phyloP scores from a whole-genome alignment of 2,888 invertebrate species.

The Oscheius onirici region DNA sequence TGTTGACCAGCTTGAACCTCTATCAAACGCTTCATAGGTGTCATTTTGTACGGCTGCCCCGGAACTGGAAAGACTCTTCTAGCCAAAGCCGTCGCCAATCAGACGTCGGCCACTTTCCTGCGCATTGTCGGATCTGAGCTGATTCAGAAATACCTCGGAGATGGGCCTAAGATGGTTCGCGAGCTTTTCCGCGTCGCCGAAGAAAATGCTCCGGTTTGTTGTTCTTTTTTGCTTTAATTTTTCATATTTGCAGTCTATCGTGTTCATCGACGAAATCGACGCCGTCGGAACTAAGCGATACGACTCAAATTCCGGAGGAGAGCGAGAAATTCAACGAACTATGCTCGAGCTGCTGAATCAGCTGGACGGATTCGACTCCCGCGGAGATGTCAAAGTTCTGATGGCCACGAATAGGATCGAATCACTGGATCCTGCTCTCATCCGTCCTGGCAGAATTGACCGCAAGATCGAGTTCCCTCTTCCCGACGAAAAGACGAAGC shows the following conservation, averaged over 20 bases:
- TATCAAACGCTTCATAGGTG: slow-evolving; percentile 73
- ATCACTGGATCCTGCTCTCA: slow-evolving; percentile 95
- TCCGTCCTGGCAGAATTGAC: slow-evolving; percentile 97
- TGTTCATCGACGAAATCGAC: slow-evolving; percentile 98
- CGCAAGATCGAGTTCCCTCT: slow-evolving; percentile 98
- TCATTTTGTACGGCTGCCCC: slow-evolving; percentile 95
- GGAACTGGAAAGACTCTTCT: slow-evolving; percentile 97
- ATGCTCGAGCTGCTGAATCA: slow-evolving; percentile 99
- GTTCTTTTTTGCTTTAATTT: background rate
- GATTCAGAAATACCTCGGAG: slow-evolving; percentile 96
- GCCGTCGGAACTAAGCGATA: slow-evolving; percentile 96
- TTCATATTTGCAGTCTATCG: slow-evolving; percentile 81
- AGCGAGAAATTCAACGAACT: slow-evolving; percentile 98
- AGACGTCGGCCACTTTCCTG: slow-evolving; percentile 97
- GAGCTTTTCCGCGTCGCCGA: slow-evolving; percentile 99
- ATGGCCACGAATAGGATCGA: slow-evolving; percentile 99
- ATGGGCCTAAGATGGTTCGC: slow-evolving; percentile 96
- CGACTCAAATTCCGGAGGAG: slow-evolving; percentile 98
- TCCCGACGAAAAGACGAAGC: slow-evolving; percentile 97
- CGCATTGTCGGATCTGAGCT: slow-evolving; percentile 84
- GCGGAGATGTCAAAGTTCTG: slow-evolving; percentile 94
- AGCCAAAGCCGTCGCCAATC: slow-evolving; percentile 99
- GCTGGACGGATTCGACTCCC: slow-evolving; percentile 94
- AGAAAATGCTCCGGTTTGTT: slow-evolving; percentile 86
- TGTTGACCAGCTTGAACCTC: background rate